Evolutionary conservation across 2,797 vertebrate genomes (phyloP).

Genomic region (Loriculus beryllinus): DNA sequence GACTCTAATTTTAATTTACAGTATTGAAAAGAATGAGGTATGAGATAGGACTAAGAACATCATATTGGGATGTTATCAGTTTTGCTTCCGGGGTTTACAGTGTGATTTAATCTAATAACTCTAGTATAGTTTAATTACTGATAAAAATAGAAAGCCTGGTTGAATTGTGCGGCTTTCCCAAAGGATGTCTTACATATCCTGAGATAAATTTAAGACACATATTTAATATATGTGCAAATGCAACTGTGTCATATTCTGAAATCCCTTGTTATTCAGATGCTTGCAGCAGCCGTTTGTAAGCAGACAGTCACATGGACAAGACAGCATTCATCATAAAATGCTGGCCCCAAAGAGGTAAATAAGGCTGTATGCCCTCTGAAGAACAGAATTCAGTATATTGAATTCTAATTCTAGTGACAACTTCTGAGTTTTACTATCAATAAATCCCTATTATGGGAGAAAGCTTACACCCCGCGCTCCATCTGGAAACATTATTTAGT

Average conservation of each 20-base stretch:
- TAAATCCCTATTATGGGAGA: neutral
- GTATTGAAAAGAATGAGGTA: conserved; percentile 32
- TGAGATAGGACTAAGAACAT: conserved; percentile 3
- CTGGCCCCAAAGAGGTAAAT: neutral
- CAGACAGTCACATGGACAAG: neutral
- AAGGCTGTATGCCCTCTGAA: neutral
- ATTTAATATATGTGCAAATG: conserved; percentile 39
- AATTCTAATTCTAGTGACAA: neutral
- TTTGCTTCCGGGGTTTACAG: conserved; percentile 46
- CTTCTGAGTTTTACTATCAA: neutral
- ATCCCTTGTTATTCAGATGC: conserved; percentile 15
- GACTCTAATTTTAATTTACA: conserved; percentile 49
- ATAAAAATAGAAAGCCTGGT: conserved; percentile 48
- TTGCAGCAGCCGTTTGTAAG: conserved; percentile 4
- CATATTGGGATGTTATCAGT: conserved; percentile 19
- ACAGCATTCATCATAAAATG: neutral
- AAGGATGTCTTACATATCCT: conserved; percentile 13
- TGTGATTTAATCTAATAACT: conserved; percentile 32
- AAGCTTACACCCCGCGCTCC: neutral
- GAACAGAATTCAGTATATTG: neutral
- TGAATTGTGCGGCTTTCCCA: conserved; percentile 26
- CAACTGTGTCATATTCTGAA: conserved; percentile 1
- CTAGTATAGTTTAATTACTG: conserved; percentile 53
- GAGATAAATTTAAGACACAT: conserved; percentile 50
- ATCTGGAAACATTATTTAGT: neutral